Evolutionary conservation across 2,113 vertebrate genomes (phyloP).

Genomic region (Antechinus stuartii): DNA sequence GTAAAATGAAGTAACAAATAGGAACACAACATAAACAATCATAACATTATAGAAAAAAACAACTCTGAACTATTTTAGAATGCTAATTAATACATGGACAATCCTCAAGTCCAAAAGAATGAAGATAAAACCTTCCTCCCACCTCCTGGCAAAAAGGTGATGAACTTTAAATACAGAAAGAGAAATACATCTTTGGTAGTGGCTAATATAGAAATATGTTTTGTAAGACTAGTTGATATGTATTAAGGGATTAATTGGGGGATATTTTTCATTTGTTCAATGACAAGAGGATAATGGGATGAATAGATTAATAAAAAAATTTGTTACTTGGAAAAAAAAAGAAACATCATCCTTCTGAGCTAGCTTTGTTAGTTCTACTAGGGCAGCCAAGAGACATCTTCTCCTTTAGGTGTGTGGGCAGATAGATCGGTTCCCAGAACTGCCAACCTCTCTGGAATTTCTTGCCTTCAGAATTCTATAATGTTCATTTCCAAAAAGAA

Average conservation of each 20-base stretch:
- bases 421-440: neutral
- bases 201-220: neutral
- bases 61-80: neutral
- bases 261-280: neutral
- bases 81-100: neutral
- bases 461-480: neutral
- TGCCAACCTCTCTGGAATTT: neutral
- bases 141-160: neutral
- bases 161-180: neutral
- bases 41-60: neutral
- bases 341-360: neutral
- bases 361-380: neutral
- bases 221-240: neutral
- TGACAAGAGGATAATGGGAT: neutral
- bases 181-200: neutral
- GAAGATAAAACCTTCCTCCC: neutral
- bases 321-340: neutral
- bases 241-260: neutral
- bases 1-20: neutral
- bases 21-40: neutral
- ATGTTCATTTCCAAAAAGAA: neutral
- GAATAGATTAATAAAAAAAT: neutral
- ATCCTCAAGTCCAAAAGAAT: neutral
- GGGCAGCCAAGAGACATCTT: neutral
- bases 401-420: neutral